Percentiles rank a stretch among this genome's conserved stretches.
Conservation (phyloP, 1,140 invertebrate species). For the Triops cancriformis region DNA sequence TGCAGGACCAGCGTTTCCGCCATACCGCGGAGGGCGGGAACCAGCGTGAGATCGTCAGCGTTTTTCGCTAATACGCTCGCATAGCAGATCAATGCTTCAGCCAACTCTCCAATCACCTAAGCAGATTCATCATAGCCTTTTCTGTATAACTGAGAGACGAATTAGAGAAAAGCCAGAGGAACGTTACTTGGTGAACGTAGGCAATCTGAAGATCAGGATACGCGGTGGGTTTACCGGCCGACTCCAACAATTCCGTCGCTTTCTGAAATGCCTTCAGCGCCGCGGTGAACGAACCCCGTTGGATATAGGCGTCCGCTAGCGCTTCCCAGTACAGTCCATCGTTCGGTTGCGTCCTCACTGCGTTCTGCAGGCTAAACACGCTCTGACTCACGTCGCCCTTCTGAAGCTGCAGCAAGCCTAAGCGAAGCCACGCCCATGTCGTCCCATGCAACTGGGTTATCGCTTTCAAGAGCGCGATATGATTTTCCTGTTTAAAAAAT, state of each 20-base stretch:
- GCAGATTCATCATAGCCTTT: too few species aligned
- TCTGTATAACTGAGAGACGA: too few species aligned
- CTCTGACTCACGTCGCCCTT: slow-evolving; percentile 36
- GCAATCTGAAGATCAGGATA: slow-evolving; percentile 76
- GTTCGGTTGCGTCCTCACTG: slow-evolving; percentile 38
- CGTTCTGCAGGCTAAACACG: slow-evolving; percentile 40
- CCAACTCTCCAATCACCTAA: slow-evolving; percentile 52
- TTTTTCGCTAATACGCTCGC: slow-evolving; percentile 53
- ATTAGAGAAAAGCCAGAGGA: too few species aligned
- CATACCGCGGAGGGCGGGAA: slow-evolving; percentile 69
- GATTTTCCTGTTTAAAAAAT: background rate
- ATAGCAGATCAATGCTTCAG: slow-evolving; percentile 61
- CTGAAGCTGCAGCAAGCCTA: slow-evolving; percentile 41
- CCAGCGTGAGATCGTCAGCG: slow-evolving; percentile 43
- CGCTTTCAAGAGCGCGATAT: background rate
- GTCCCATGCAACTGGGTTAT: background rate
- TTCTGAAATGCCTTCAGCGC: slow-evolving; percentile 76
- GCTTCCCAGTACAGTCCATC: slow-evolving; percentile 66
- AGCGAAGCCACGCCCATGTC: slow-evolving; percentile 41
- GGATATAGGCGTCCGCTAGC: slow-evolving; percentile 75
- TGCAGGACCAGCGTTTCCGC: slow-evolving; percentile 59
- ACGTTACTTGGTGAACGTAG: slow-evolving; percentile 56
- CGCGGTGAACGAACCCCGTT: slow-evolving; percentile 70
- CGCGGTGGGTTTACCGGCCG: slow-evolving; percentile 47
- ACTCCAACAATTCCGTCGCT: slow-evolving; percentile 50